phyloP scores from a whole-genome alignment of 1,140 invertebrate genomes.

The Aphelenchoides besseyi region DNA sequence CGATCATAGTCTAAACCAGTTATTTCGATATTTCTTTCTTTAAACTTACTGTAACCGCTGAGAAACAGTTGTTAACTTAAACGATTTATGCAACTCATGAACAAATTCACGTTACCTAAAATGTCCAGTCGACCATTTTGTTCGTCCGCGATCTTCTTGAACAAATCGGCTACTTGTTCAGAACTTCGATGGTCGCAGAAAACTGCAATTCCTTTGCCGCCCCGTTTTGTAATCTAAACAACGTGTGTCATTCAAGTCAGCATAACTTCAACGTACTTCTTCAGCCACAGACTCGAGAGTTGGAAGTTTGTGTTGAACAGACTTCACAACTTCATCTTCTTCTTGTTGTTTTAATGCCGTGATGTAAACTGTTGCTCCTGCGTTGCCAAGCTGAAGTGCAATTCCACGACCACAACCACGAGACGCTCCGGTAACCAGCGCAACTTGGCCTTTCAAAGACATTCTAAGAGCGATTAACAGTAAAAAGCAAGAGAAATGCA shows the following conservation, averaged over 20 bases:
- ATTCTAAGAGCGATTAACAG: slow-evolving; percentile 1
- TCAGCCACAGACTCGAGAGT: slow-evolving; percentile 29
- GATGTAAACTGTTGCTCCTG: slow-evolving; percentile 59
- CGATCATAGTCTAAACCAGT: slow-evolving; percentile 9
- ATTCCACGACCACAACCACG: slow-evolving; percentile 65
- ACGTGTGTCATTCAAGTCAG: background rate
- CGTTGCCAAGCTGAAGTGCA: slow-evolving; percentile 63
- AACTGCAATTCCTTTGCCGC: slow-evolving; percentile 18
- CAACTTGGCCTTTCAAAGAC: slow-evolving; percentile 61
- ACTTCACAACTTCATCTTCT: slow-evolving; percentile 53
- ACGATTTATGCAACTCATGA: background rate
- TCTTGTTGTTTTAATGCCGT: slow-evolving; percentile 41
- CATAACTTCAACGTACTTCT: slow-evolving; percentile 32
- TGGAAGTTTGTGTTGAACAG: slow-evolving; percentile 19
- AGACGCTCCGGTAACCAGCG: slow-evolving; percentile 64
- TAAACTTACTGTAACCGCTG: slow-evolving; percentile 61
- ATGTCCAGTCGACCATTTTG: slow-evolving; percentile 27
- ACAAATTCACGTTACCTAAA: slow-evolving; percentile 49
- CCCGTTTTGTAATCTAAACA: slow-evolving; percentile 14
- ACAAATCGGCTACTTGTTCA: slow-evolving; percentile 17
- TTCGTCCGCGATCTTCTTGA: slow-evolving; percentile 13
- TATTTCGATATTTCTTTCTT: slow-evolving; percentile 20
- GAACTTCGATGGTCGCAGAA: slow-evolving; percentile 23
- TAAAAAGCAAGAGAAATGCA: background rate
- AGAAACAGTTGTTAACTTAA: slow-evolving; percentile 65